Conservation (phyloP, 2,113 vertebrate genomes). For the Poecilia latipinna region DNA sequence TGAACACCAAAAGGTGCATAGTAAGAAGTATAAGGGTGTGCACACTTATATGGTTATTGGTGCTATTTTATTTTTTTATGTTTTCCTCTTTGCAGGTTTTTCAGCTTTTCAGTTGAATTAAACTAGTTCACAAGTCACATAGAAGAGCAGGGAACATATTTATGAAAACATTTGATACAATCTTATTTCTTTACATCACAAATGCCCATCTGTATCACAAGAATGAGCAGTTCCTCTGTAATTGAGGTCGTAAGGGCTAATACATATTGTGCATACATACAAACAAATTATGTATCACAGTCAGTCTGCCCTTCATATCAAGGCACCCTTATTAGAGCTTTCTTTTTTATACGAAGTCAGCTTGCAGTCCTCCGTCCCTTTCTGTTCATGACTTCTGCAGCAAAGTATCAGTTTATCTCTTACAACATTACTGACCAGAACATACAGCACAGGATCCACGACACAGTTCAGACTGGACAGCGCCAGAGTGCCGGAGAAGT, state of each 20-base stretch:
- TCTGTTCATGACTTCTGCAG: constrained; percentile 21
- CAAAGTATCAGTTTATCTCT: constrained; percentile 62
- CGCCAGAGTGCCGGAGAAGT: constrained; percentile 74
- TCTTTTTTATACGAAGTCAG: background rate
- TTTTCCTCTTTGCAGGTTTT: background rate
- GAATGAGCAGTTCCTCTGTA: too few relatives aligned
- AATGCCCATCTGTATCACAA: too few relatives aligned
- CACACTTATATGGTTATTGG: background rate
- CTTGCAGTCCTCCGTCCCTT: background rate
- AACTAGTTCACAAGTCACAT: background rate
- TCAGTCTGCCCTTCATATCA: constrained; percentile 54
- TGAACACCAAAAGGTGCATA: background rate
- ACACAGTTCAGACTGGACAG: constrained; percentile 82
- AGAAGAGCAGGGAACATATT: background rate
- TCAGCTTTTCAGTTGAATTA: background rate
- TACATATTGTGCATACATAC: background rate
- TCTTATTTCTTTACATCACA: too few relatives aligned
- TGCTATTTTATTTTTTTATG: background rate
- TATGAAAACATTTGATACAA: too few relatives aligned
- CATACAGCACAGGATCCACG: constrained; percentile 83
- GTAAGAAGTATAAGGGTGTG: background rate
- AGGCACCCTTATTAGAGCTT: constrained; percentile 6
- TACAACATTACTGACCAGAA: constrained; percentile 76
- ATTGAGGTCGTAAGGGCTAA: background rate
- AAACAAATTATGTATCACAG: background rate